Percentiles rank a stretch among this genome's conserved stretches.
phyloP scores from a whole-genome alignment of 2,797 vertebrate species.

The Catostomus latipinnis region DNA sequence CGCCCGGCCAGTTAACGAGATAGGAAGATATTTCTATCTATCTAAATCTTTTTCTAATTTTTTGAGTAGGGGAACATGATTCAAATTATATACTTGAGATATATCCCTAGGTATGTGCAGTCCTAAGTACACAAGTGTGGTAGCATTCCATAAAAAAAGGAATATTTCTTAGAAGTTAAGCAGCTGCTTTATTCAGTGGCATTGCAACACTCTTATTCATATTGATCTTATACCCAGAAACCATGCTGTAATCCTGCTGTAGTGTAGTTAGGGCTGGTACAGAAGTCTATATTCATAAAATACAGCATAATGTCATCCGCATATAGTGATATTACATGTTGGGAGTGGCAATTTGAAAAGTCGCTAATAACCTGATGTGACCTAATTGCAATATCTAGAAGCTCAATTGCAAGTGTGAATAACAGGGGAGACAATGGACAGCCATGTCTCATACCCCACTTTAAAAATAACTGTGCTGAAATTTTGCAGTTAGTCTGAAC shows the following conservation, averaged over 20 bases:
- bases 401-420: background rate
- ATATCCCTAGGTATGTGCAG: no score
- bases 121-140: background rate
- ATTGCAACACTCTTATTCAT: background rate
- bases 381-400: no score
- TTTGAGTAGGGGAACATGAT: no score
- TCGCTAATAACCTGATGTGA: background rate
- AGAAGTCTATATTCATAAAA: background rate
- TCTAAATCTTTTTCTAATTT: no score
- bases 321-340: background rate
- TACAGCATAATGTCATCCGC: background rate
- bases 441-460: no score
- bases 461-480: no score
- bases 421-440: no score
- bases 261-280: background rate
- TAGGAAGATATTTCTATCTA: background rate
- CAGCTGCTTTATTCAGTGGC: background rate
- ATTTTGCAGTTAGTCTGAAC: no score
- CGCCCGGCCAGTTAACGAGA: background rate
- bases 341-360: background rate
- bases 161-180: no score
- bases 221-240: slow-evolving; percentile 9
- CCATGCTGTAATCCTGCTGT: background rate
- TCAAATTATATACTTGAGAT: no score
- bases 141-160: background rate